Conservation (phyloP, 1,140 invertebrate species). For the Musca domestica region DNA sequence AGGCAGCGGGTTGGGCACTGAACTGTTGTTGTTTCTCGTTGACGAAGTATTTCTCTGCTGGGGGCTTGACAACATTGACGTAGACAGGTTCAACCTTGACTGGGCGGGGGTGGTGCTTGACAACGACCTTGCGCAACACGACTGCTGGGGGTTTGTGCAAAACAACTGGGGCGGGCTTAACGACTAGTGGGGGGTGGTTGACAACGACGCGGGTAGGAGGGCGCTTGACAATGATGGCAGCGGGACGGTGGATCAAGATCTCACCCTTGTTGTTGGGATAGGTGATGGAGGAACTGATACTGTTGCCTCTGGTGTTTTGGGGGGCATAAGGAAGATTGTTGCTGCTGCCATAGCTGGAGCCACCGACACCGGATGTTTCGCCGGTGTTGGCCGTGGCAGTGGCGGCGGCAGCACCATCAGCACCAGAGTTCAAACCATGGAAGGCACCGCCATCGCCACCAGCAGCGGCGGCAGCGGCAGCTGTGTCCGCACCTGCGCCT, state of each 20-base stretch:
- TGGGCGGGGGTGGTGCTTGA: slow-evolving; percentile 51
- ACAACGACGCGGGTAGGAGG: slow-evolving; percentile 51
- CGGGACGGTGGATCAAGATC: slow-evolving; percentile 51
- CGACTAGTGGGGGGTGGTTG: slow-evolving; percentile 51
- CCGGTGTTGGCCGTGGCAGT: slow-evolving; percentile 1
- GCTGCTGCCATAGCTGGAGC: slow-evolving; percentile 4
- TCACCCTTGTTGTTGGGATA: slow-evolving; percentile 52
- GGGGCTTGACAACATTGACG: slow-evolving; percentile 51
- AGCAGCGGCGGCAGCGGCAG: slow-evolving; percentile 31
- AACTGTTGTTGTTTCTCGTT: slow-evolving; percentile 49
- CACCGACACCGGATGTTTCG: slow-evolving; percentile 6
- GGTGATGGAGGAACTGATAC: slow-evolving; percentile 47
- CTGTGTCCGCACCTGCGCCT: slow-evolving; percentile 29
- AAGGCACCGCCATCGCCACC: slow-evolving; percentile 33
- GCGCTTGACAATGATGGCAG: slow-evolving; percentile 50
- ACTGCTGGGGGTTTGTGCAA: slow-evolving; percentile 53
- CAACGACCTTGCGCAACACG: slow-evolving; percentile 49
- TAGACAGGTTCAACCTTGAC: slow-evolving; percentile 53
- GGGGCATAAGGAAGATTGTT: slow-evolving; percentile 18
- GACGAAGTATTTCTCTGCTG: slow-evolving; percentile 52
- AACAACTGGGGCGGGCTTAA: slow-evolving; percentile 51
- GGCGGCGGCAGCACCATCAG: slow-evolving; percentile 27
- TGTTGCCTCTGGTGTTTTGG: slow-evolving; percentile 36
- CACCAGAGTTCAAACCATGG: slow-evolving; percentile 15
- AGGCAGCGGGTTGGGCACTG: background rate